Evolutionary conservation across 2,113 vertebrate genomes (phyloP), one percentile per base, ranked within the genome.

Genomic region (Sander vitreus): DNA sequence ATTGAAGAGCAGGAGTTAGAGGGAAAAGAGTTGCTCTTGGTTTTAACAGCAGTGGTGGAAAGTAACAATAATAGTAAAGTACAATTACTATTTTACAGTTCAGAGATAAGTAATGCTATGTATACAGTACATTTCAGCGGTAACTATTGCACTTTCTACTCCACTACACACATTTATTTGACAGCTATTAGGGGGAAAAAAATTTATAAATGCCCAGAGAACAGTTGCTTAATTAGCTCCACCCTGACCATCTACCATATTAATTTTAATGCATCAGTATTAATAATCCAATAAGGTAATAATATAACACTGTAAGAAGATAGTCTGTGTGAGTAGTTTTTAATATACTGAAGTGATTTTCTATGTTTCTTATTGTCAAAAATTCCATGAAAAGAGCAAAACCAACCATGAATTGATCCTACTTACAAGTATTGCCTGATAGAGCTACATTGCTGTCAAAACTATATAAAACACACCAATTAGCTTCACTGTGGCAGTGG

Each of bases 11-110:
- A 33, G 4, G 30, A 64, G 59, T 74, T 33, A 6, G n/a, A 55
- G 30, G 39, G 59, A 55, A 11, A 66, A 36, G 39, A 59, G 33
- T 23, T 55, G 25, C 11, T 45, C 12, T 53, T 27, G 12, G 58
- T 58, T 69, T 79, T 59, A 72, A 74, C 76, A 74, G 75, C 53
- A 69, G 60, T 5, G 9, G 58, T 15, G 13, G 4, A 62, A 76
- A 72, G 70, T 50, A 80, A 69, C 30, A 27, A 10, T 43, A 43
- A 43, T 43, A 11, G 39, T 43, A 43, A 57, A 82, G 58, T 25
- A 68, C 68, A 78, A 60, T 45, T 66, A 70, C 54, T 64, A n/a
- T n/a, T n/a, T n/a, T 39, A 54, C 30, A 65, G 3, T 4, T 25
- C 6, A 25, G 5, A 36, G 18, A 16, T 54, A 63, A 55, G 39